These are phyloP conservation scores for Pseudopodoces humilis DNA, from an alignment of 2,113 vertebrate genomes.

Conservation along the genomic window DNA sequence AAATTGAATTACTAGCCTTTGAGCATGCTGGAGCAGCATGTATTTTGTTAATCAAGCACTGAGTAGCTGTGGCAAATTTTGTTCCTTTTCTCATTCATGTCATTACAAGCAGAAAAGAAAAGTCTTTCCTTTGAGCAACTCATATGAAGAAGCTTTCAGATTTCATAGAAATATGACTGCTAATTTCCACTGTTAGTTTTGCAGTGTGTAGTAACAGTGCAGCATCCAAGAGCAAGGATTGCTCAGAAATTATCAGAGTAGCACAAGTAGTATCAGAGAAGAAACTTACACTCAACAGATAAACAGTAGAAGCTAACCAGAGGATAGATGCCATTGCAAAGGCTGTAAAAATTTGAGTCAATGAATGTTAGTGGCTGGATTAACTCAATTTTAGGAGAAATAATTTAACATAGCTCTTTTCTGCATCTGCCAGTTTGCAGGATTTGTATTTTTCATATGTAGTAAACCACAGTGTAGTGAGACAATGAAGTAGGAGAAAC, in stretches of 20 bases:
- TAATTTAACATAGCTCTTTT: background rate
- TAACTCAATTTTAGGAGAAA: background rate
- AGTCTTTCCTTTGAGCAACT: background rate
- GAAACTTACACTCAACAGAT: background rate
- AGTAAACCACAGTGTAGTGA: background rate
- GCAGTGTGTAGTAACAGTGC: background rate
- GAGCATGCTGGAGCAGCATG: background rate
- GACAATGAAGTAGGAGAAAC: background rate
- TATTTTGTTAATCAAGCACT: slow-evolving; percentile 13
- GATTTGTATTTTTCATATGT: background rate
- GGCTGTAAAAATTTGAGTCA: background rate
- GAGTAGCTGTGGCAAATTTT: background rate
- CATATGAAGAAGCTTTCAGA: background rate
- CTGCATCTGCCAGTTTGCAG: background rate
- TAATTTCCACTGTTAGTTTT: background rate
- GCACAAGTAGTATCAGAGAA: background rate
- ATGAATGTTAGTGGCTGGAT: background rate
- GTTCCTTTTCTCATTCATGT: background rate
- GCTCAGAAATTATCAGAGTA: background rate
- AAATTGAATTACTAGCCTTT: slow-evolving; percentile 19
- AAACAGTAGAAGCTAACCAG: background rate
- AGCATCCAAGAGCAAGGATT: background rate
- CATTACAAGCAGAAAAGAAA: background rate
- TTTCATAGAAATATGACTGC: too few relatives aligned
- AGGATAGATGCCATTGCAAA: background rate